phyloP scores from a whole-genome alignment of 1,140 invertebrate species.

The Hylaeus anthracinus region DNA sequence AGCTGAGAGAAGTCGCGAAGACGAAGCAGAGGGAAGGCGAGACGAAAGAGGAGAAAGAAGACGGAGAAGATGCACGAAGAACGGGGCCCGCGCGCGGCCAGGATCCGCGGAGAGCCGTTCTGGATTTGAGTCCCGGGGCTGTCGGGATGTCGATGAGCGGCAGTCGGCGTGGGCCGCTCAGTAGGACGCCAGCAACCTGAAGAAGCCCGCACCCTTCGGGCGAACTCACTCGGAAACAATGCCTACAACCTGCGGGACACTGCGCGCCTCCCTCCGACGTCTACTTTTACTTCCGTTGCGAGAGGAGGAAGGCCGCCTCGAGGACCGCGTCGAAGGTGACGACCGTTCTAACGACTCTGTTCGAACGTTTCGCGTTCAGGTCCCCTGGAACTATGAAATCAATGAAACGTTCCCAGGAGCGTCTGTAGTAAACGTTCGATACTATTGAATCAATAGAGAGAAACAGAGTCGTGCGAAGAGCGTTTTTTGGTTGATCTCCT shows the following conservation, averaged over 20 bases:
- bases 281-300: constrained; percentile 59
- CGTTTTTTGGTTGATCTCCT: too few species aligned
- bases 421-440: too few species aligned
- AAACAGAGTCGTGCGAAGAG: too few species aligned
- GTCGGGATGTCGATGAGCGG: constrained; percentile 76
- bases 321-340: constrained; percentile 38
- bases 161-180: constrained; percentile 78
- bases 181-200: constrained; percentile 79
- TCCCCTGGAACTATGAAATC: neutral
- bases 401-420: neutral
- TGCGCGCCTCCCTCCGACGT: constrained; percentile 51
- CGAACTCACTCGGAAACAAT: constrained; percentile 72
- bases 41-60: constrained; percentile 5
- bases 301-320: constrained; percentile 24
- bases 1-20: neutral
- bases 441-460: too few species aligned
- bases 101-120: constrained; percentile 58
- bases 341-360: neutral
- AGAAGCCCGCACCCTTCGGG: constrained; percentile 78
- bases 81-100: constrained; percentile 40
- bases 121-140: constrained; percentile 72
- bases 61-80: constrained; percentile 19
- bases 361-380: neutral
- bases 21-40: constrained; percentile 1
- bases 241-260: constrained; percentile 66